phyloP scores from a whole-genome alignment of 2,113 vertebrate genomes.

The Scalopus aquaticus region DNA sequence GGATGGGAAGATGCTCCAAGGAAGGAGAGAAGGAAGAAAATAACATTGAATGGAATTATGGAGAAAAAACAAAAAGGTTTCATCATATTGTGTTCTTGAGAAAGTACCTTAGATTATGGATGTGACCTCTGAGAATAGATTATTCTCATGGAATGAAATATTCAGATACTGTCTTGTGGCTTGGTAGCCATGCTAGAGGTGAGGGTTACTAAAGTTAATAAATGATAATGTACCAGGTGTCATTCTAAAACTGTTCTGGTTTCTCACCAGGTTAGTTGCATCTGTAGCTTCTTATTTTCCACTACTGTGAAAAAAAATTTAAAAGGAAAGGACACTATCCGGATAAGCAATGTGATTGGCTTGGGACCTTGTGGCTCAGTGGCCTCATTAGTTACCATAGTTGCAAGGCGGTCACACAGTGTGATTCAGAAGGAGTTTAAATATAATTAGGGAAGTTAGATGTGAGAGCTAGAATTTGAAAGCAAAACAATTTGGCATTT shows the following conservation, averaged over 20 bases:
- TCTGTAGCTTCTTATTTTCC: background rate
- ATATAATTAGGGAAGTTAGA: slow-evolving; percentile 67
- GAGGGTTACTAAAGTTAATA: background rate
- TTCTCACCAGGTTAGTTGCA: slow-evolving; percentile 36
- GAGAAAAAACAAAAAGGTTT: background rate
- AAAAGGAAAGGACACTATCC: slow-evolving; percentile 61
- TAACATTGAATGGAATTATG: background rate
- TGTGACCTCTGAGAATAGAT: background rate
- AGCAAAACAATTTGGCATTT: background rate
- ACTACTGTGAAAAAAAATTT: slow-evolving; percentile 63
- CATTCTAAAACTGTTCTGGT: background rate
- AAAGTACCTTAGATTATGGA: background rate
- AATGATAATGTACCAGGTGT: background rate
- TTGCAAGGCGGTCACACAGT: slow-evolving; percentile 77
- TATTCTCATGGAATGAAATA: background rate
- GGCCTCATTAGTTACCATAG: slow-evolving; percentile 76
- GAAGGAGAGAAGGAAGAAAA: background rate
- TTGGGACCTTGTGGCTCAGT: slow-evolving; percentile 69
- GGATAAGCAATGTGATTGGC: slow-evolving; percentile 60
- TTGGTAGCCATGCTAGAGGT: background rate
- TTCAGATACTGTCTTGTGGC: rapidly evolving
- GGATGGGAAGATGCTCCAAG: background rate
- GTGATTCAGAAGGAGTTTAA: slow-evolving; percentile 75
- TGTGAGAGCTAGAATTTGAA: slow-evolving; percentile 53
- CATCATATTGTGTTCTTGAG: background rate